Percentiles rank a stretch among this genome's conserved stretches.
These are phyloP conservation scores for Lepidocolaptes lacrymiger DNA, from an alignment of 2,797 vertebrate genomes.

Conservation along the genomic window DNA sequence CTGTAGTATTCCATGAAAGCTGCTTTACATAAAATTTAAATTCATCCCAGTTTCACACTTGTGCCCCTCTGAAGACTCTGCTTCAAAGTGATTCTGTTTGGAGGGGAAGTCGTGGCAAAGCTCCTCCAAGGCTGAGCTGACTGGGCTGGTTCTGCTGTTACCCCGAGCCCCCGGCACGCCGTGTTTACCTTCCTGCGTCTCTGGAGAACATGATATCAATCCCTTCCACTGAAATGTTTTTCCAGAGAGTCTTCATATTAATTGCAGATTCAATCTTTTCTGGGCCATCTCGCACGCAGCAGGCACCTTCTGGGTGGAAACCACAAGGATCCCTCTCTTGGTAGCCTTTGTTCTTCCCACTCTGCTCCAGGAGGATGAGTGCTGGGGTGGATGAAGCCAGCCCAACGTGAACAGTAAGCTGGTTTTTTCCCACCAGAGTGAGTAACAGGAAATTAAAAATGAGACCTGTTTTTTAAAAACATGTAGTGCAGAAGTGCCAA, in stretches of 20 bases:
- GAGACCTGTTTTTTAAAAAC: background rate
- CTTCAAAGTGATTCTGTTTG: background rate
- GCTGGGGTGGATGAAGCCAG: slow-evolving; percentile 75
- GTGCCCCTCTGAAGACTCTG: background rate
- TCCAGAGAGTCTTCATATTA: slow-evolving; percentile 79
- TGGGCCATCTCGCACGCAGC: slow-evolving; percentile 80
- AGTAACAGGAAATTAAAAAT: slow-evolving; percentile 33
- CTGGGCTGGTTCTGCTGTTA: background rate
- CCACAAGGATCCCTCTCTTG: slow-evolving; percentile 80
- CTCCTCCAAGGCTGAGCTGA: background rate
- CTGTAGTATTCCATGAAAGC: background rate
- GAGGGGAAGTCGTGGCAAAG: background rate
- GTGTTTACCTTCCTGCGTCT: slow-evolving; percentile 84
- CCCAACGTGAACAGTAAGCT: slow-evolving; percentile 85
- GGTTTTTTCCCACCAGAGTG: background rate
- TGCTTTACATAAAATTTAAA: background rate
- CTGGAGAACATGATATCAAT: slow-evolving; percentile 80
- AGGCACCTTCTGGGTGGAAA: slow-evolving; percentile 74
- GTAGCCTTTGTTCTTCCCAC: slow-evolving; percentile 85
- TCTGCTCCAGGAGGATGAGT: slow-evolving; percentile 84
- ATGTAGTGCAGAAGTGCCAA: background rate
- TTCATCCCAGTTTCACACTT: background rate
- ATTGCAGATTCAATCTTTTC: slow-evolving; percentile 81
- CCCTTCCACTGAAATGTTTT: slow-evolving; percentile 67
- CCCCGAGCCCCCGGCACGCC: background rate